Percentiles rank a stretch among this genome's conserved stretches.
These are phyloP conservation scores for Heliopora coerulea DNA, from an alignment of 92 coral and sea anemone genomes.

Conservation along the genomic window DNA sequence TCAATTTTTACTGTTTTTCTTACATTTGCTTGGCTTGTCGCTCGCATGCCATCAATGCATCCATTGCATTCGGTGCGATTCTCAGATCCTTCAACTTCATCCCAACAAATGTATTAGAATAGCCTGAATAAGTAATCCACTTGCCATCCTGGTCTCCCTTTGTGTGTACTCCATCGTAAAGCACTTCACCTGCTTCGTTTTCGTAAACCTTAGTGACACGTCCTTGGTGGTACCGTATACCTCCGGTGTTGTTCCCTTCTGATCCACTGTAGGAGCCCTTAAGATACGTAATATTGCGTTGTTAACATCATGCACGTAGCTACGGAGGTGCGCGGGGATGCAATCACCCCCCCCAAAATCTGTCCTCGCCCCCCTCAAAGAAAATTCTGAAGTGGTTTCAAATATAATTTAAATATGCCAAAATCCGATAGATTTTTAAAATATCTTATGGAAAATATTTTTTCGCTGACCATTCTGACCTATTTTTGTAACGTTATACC, in stretches of 20 bases:
- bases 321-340: too few relatives aligned
- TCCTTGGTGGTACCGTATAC: slow-evolving; percentile 86
- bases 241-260: slow-evolving; percentile 87
- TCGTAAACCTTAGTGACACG: slow-evolving; percentile 70
- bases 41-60: slow-evolving; percentile 75
- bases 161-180: slow-evolving; percentile 87
- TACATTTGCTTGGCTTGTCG: slow-evolving; percentile 4
- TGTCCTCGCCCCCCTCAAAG: too few relatives aligned
- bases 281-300: not conserved
- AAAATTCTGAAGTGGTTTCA: too few relatives aligned
- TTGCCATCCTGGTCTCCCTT: slow-evolving; percentile 87
- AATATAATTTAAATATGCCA: too few relatives aligned
- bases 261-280: slow-evolving; percentile 72
- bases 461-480: too few relatives aligned
- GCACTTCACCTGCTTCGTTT: slow-evolving; percentile 59
- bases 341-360: too few relatives aligned
- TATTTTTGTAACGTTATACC: too few relatives aligned
- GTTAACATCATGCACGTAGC: too few relatives aligned
- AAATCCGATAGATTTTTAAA: too few relatives aligned
- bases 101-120: slow-evolving; percentile 50
- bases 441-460: too few relatives aligned
- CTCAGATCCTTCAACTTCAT: slow-evolving; percentile 67
- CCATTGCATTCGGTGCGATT: slow-evolving; percentile 96
- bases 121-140: slow-evolving; percentile 76
- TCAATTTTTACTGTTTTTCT: too few relatives aligned